Base-by-base conservation (phyloP, 2,797 vertebrate genomes). In the Acanthurus tractus region DNA sequence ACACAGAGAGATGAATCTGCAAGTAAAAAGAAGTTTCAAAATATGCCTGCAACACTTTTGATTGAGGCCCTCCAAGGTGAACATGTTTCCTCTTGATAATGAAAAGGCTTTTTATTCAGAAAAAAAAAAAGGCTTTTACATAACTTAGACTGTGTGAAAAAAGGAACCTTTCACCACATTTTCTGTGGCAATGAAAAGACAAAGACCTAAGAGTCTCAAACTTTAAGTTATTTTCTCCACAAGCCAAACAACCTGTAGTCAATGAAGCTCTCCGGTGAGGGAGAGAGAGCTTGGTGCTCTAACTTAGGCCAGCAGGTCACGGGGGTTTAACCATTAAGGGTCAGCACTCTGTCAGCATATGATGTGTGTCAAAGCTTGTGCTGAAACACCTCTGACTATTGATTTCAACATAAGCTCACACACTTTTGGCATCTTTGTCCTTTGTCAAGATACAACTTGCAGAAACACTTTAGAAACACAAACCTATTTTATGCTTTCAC, bases 41-140 rank as follows among this genome's bases (percentile, higher is more conserved):
- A 17, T 14, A 7, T 57, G 0, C 38, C 17, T 0, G 7, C 3
- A 50, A 9, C 46, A 48, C 57, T 49, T 75, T 45, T 54, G 48
- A 54, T 36, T 66, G 44, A 65, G 61, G 14, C 6, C 22, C 23
- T 34, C 63, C 57, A 36, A 63, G 40, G 58, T 46, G 50, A 72
- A 63, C 13, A 34, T 1, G 15, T 48, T 57, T 57, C 11, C 11
- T 36, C 15, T 69, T 46, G 12, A n/a, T 42, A 73, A 77, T 73
- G 54, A 73, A 82, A 77, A 73, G 63, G 63, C 63, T 68, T 77
- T 81, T 68, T 58, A 50, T 56, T 48, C 11, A 64, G 20, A 40
- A 36, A 56, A 22, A 55, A 22, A 53, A 22, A 55, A 22, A 53
- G 14, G 17, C 8, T 55, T 50, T 71, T 52, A 64, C n/a, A 7